Conservation (phyloP, 2,888 invertebrate genomes). For the Caradrina kadenii region DNA sequence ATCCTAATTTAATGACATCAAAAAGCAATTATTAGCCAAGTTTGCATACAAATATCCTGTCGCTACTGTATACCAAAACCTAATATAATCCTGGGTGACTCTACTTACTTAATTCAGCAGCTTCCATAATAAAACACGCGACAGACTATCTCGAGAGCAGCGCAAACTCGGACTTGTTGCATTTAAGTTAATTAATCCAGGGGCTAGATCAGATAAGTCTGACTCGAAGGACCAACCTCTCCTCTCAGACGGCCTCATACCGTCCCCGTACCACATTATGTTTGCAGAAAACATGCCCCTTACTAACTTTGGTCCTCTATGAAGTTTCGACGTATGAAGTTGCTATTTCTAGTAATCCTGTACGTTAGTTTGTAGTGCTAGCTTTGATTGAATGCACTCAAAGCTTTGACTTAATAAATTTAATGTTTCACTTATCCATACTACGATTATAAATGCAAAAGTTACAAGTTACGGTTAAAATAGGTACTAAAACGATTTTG, state of each 20-base stretch:
- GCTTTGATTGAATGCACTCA: conserved; percentile 11
- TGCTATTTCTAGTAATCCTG: conserved; percentile 35
- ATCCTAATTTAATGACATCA: conserved; percentile 49
- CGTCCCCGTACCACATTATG: conserved; percentile 61
- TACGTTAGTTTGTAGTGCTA: conserved; percentile 26
- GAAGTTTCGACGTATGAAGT: conserved; percentile 55
- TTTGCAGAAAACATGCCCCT: conserved; percentile 64
- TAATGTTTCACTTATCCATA: background rate
- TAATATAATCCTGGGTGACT: conserved; percentile 72
- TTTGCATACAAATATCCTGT: conserved; percentile 60
- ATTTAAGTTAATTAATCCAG: conserved; percentile 89
- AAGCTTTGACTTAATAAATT: conserved; percentile 31
- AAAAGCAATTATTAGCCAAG: conserved; percentile 64
- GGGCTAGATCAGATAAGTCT: conserved; percentile 85
- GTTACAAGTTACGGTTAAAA: too few species aligned
- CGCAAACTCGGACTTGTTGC: conserved; percentile 89
- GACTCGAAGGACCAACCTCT: conserved; percentile 73
- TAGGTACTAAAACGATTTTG: too few species aligned
- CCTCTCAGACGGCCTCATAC: conserved; percentile 65
- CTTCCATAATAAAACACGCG: conserved; percentile 86
- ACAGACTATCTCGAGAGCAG: conserved; percentile 85
- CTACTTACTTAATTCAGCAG: conserved; percentile 85
- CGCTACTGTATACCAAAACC: conserved; percentile 62
- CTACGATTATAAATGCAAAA: too few species aligned
- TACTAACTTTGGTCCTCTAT: conserved; percentile 55